Evolutionary conservation across 2,888 invertebrate genomes (phyloP), one percentile per base, ranked within the genome.

Genomic region (Drosophila percnosoma): DNA sequence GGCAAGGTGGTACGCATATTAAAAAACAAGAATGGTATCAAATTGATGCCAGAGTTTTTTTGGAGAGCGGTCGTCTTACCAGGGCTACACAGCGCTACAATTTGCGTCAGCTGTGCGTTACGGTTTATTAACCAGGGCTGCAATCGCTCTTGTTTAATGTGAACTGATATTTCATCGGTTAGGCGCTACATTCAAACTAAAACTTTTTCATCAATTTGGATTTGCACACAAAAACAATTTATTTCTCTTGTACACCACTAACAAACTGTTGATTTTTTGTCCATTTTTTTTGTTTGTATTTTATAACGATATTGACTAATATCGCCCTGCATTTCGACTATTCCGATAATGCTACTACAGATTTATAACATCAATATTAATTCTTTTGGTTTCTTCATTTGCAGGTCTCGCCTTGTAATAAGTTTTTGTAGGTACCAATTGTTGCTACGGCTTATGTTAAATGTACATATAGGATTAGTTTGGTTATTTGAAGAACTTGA

Each of bases 141-240:
- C 45, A 54, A 4, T 34, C 11, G 15, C 53, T 11, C 27, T 48
- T 24, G 10, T n/a, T 15, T 24, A 11, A 8, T 31, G 10, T 18
- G 27, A 1, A 21, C 18, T 40, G 42, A n/a, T 31, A 36, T 42
- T 59, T 33, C 40, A 59, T 55, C 29, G 15, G 49, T 38, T 18
- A 5, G 54, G 76, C 73, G 77, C 59, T 27, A 36, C 63, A 48
- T 63, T 74, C 21, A 63, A 73, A 48, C 18, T 21, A 15, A 27
- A 51, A 52, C 8, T 42, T 40, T 36, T 18, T 27, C 10, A 40
- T 66, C 65, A 33, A 45, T 15, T 24, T 51, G 70, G 67, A 78
- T 71, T 78, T 71, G 71, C 75, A 75, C 71, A 75, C 61, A 61
- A 55, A 49, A 75, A 74, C 62, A 61, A 48, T 71, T 75, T 79